A percentile compares a stretch with the other conserved stretches of the same genome.
Evolutionary conservation across 2,888 invertebrate genomes (phyloP).

Genomic region (Phragmatobia fuliginosa): DNA sequence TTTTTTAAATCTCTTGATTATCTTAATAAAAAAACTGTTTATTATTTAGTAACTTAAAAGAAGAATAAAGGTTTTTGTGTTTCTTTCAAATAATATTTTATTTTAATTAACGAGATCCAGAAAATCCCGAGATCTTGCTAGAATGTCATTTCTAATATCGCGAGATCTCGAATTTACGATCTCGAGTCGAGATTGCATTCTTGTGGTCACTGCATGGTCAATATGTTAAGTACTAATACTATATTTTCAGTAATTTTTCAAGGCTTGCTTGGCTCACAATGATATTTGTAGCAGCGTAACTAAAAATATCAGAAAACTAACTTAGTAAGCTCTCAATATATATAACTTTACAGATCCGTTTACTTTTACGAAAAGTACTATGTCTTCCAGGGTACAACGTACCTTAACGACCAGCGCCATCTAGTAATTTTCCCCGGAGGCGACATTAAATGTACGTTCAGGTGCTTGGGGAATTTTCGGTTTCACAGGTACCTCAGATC

Average conservation of each 20-base stretch:
- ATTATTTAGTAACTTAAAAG: too few relatives aligned
- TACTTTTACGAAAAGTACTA: conserved; percentile 34
- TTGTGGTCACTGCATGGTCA: too few relatives aligned
- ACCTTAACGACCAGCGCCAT: conserved; percentile 53
- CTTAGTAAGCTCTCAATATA: conserved; percentile 24
- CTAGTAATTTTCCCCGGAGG: conserved; percentile 49
- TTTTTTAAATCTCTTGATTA: too few relatives aligned
- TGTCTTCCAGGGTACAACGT: conserved; percentile 33
- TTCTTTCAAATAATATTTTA: too few relatives aligned
- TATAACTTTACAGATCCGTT: conserved; percentile 34
- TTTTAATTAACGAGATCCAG: too few relatives aligned
- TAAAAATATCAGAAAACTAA: conserved; percentile 29
- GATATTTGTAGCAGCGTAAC: conserved; percentile 20
- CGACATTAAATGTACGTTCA: conserved; percentile 43
- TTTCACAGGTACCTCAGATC: conserved; percentile 21
- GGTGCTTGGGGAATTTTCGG: conserved; percentile 23
- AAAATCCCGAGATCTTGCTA: too few relatives aligned
- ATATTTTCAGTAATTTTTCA: neutral
- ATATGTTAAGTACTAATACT: neutral
- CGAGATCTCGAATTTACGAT: too few relatives aligned
- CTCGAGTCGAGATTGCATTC: too few relatives aligned
- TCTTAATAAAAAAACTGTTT: too few relatives aligned
- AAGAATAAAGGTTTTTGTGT: too few relatives aligned
- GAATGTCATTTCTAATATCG: too few relatives aligned
- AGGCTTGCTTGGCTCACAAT: conserved; percentile 16